These are phyloP conservation scores for Hystrix brachyura DNA, from an alignment of 2,113 vertebrate species.

Conservation along the genomic window DNA sequence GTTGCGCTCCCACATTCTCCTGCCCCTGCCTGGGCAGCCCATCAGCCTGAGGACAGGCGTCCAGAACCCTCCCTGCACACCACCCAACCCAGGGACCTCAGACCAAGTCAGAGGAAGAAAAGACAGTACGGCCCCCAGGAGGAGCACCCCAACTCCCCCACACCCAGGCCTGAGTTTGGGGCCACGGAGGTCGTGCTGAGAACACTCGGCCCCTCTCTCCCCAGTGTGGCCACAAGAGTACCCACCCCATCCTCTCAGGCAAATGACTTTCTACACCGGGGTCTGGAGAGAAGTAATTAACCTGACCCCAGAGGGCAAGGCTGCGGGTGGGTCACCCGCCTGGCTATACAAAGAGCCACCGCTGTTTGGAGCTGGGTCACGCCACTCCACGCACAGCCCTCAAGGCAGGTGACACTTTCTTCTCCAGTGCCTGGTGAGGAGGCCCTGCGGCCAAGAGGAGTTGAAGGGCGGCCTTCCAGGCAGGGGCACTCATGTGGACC, in stretches of 20 bases:
- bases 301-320: neutral
- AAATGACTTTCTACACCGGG: slow-evolving; percentile 53
- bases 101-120: neutral
- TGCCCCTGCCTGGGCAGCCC: neutral
- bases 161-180: neutral
- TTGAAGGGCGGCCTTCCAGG: neutral
- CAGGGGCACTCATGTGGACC: neutral
- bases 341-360: slow-evolving; percentile 54
- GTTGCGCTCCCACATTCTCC: neutral
- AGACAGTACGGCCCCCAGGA: accelerated
- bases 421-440: neutral
- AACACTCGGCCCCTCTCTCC: neutral
- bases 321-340: neutral
- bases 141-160: neutral
- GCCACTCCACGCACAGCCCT: accelerated
- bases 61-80: neutral
- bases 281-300: slow-evolving; percentile 67
- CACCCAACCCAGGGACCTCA: neutral
- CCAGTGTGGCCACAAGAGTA: neutral
- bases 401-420: neutral
- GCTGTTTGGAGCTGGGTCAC: neutral
- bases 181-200: neutral
- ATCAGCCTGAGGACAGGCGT: neutral
- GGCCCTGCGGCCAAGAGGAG: neutral
- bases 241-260: slow-evolving; percentile 26